These are phyloP conservation scores for Canis aureus DNA, from an alignment of 2,113 vertebrate species.

Conservation along the genomic window DNA sequence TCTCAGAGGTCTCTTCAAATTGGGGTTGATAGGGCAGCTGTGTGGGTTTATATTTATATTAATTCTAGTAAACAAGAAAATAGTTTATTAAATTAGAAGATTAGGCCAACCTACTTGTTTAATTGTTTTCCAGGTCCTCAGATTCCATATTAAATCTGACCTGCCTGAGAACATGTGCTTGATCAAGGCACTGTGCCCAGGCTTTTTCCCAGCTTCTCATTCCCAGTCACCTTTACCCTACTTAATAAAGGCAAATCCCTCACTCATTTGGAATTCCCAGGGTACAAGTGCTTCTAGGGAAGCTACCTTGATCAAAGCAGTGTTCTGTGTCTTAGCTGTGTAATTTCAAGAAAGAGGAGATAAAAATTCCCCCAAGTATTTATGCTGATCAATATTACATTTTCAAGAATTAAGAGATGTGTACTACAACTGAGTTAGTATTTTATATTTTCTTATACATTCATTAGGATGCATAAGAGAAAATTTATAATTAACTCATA, in stretches of 20 bases:
- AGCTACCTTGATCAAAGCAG: not conserved
- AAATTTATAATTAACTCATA: not conserved
- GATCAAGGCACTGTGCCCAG: not conserved
- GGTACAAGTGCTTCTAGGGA: not conserved
- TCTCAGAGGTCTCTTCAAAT: not conserved
- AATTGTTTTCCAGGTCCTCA: not conserved
- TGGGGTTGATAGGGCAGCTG: not conserved
- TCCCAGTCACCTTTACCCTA: not conserved
- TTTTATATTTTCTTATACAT: not conserved
- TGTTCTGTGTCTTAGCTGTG: not conserved
- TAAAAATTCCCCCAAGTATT: not conserved
- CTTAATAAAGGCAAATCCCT: not conserved
- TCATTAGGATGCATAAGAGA: not conserved
- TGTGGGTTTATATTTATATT: not conserved
- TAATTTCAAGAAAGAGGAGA: not conserved
- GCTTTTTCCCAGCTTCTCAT: not conserved
- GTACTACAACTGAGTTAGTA: not conserved
- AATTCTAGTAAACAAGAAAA: too few relatives aligned
- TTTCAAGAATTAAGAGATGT: not conserved
- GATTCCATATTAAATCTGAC: not conserved
- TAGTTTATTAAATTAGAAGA: too few relatives aligned
- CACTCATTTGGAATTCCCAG: not conserved
- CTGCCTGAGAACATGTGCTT: not conserved
- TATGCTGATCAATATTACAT: not conserved
- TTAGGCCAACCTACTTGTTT: too few relatives aligned